These are phyloP conservation scores for Vicugna pacos DNA, from an alignment of 2,113 vertebrate genomes.

Conservation along the genomic window DNA sequence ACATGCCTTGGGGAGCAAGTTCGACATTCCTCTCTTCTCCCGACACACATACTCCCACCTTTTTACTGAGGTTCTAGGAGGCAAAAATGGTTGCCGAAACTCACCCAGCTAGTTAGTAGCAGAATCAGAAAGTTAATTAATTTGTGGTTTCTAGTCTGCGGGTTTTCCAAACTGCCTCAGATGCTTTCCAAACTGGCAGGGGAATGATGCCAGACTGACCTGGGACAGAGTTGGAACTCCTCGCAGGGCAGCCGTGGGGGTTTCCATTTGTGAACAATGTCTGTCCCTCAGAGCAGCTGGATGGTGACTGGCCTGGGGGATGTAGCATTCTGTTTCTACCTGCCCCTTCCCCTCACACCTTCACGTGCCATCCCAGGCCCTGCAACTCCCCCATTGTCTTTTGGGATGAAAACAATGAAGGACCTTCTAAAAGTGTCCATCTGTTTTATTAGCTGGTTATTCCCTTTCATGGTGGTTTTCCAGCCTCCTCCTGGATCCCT, in stretches of 20 bases:
- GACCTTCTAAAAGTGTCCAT: neutral
- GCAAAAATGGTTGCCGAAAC: neutral
- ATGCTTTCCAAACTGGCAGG: neutral
- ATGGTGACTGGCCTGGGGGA: neutral
- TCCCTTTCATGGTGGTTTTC: neutral
- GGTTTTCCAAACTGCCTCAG: neutral
- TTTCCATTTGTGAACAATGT: neutral
- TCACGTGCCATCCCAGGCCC: neutral
- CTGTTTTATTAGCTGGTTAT: neutral
- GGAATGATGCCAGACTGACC: neutral
- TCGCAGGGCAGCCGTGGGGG: neutral
- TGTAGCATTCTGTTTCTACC: neutral
- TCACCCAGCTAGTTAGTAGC: neutral
- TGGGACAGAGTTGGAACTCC: neutral
- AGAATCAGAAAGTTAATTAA: neutral
- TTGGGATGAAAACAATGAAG: neutral
- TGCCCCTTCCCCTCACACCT: accelerated
- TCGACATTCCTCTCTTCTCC: neutral
- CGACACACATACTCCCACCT: accelerated
- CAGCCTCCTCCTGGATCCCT: neutral
- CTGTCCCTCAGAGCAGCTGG: neutral
- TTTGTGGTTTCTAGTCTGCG: neutral
- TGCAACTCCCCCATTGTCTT: neutral
- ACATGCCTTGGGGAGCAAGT: neutral
- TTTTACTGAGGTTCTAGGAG: neutral